Evolutionary conservation across 2,113 vertebrate species (phyloP), one percentile per base, ranked within the genome.

Genomic region (human (Homo sapiens)): DNA sequence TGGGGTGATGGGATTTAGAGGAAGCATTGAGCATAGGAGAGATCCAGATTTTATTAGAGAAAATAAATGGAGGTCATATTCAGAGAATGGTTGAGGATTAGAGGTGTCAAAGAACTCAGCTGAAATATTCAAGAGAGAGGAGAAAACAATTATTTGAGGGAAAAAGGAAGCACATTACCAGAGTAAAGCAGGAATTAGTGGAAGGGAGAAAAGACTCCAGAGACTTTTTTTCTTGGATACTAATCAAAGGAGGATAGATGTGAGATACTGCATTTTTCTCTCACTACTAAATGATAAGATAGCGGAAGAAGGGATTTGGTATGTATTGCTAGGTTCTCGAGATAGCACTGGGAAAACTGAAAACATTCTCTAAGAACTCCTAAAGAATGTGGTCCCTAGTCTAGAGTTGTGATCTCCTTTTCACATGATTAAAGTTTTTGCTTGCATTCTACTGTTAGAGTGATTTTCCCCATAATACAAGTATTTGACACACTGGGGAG

Each of bases 81-180:
- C 50, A 70, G 18, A 66, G 55, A 38, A 72, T 30, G 8, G 40
- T 79, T 93, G 32, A 50, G 17, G 52, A 55, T 30, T 52, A 55
- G 10, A 1, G 23, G 13, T 55, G 8, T 3, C 73, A 30, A 55
- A 18, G 27, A 35, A 18, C 0, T 0, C 35, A 80, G 2, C 8
- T 5, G 43, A 76, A 78, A 38, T 64, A 35, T 35, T 87, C 32
- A 30, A 17, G 32, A 84, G 16, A 72, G 23, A 93, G 13, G 32
- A 6, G 45, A 35, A 5, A 32, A 20, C 38, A 40, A 40, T 75
- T 75, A 27, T 23, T 27, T 84, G 57, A 59, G 11, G n/a, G 23
- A 11, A 64, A 64, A 22, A 72, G 20, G 38, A 70, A 64, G 16
- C 20, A 59, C 10, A 35, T 57, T 12, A 22, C 14, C 38, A 85